phyloP scores from a whole-genome alignment of 2,888 invertebrate species.

The Sisyra nigra region DNA sequence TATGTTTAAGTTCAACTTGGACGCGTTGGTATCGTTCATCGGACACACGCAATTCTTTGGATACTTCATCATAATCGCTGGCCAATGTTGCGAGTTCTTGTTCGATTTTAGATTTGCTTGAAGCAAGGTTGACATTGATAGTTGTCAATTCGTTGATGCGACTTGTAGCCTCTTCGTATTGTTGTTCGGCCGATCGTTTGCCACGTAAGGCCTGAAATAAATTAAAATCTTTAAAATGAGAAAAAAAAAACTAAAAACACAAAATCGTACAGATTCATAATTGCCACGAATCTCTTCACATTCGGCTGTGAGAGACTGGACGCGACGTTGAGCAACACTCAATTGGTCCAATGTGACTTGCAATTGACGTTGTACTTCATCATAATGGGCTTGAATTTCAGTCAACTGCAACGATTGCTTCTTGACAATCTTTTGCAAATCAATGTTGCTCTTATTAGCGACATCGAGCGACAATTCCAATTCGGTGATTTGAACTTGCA shows the following conservation, averaged over 20 bases:
- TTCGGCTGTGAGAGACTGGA: slow-evolving; percentile 84
- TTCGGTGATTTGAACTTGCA: slow-evolving; percentile 94
- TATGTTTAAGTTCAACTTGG: slow-evolving; percentile 81
- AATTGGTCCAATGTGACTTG: slow-evolving; percentile 90
- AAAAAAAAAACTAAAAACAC: neutral
- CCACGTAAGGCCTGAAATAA: slow-evolving; percentile 64
- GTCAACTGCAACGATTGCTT: slow-evolving; percentile 84
- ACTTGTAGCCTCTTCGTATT: slow-evolving; percentile 78
- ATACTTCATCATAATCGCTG: slow-evolving; percentile 95
- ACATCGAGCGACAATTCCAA: slow-evolving; percentile 92
- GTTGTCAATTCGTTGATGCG: slow-evolving; percentile 90
- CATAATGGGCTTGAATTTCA: slow-evolving; percentile 90
- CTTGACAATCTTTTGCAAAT: slow-evolving; percentile 94
- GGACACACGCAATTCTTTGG: slow-evolving; percentile 81
- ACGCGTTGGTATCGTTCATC: slow-evolving; percentile 94
- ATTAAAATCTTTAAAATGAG: slow-evolving; percentile 6
- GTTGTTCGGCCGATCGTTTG: slow-evolving; percentile 78
- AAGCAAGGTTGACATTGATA: slow-evolving; percentile 88
- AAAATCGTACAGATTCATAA: slow-evolving; percentile 53
- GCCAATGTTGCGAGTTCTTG: slow-evolving; percentile 83
- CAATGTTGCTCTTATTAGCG: slow-evolving; percentile 95
- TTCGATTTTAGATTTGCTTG: slow-evolving; percentile 89
- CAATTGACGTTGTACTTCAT: slow-evolving; percentile 90
- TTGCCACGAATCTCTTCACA: slow-evolving; percentile 90
- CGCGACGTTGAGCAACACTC: slow-evolving; percentile 77